These are phyloP conservation scores for Hylyphantes graminicola DNA, from an alignment of 1,140 invertebrate genomes.

Conservation along the genomic window DNA sequence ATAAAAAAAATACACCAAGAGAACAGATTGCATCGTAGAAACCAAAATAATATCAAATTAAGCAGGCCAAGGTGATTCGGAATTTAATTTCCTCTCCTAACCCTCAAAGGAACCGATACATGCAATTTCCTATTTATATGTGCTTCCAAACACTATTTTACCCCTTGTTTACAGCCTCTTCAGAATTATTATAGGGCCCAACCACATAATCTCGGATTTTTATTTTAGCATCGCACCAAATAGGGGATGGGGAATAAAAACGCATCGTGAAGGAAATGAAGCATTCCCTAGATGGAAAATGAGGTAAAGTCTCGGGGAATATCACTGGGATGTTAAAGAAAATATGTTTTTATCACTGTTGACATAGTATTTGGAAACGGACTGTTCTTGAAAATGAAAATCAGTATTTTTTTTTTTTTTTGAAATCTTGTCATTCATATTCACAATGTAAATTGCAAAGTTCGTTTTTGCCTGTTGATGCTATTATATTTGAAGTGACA, in stretches of 20 bases:
- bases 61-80: background rate
- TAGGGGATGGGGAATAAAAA: slow-evolving; percentile 28
- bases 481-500: too few species aligned
- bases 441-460: too few species aligned
- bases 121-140: slow-evolving; percentile 33
- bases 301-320: slow-evolving; percentile 44
- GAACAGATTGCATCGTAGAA: too few species aligned
- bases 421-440: too few species aligned
- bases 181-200: slow-evolving; percentile 22
- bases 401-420: too few species aligned
- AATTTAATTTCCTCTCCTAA: background rate
- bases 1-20: too few species aligned
- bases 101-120: background rate
- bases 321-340: too few species aligned
- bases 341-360: too few species aligned
- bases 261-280: slow-evolving; percentile 41
- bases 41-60: background rate
- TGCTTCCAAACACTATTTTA: slow-evolving; percentile 19
- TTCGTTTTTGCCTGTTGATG: too few species aligned
- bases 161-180: background rate
- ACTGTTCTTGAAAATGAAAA: too few species aligned
- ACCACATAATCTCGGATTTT: slow-evolving; percentile 53
- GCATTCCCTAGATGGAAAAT: slow-evolving; percentile 39
- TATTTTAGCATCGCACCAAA: slow-evolving; percentile 16
- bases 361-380: too few species aligned